These are phyloP conservation scores for Sebastiscus tertius DNA, from an alignment of 2,797 vertebrate genomes.

Conservation along the genomic window DNA sequence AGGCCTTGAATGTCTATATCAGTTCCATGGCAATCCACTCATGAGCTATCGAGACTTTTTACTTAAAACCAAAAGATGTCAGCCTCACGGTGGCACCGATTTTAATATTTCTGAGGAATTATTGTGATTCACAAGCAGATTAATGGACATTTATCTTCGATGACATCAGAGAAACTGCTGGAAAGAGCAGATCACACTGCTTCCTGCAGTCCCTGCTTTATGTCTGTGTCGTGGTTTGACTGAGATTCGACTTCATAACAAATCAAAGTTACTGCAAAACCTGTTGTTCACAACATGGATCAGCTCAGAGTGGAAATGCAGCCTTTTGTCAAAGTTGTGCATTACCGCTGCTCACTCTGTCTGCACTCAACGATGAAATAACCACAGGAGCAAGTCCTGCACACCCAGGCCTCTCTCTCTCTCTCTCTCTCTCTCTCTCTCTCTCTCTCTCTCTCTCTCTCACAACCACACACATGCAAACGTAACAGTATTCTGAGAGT, in stretches of 20 bases:
- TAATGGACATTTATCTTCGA: background rate
- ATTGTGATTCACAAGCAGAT: background rate
- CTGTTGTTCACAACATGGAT: slow-evolving; percentile 5
- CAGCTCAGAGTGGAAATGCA: background rate
- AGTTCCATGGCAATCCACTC: too few species aligned
- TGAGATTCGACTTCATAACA: background rate
- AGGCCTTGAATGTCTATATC: too few species aligned
- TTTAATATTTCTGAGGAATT: too few species aligned
- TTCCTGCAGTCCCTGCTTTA: background rate
- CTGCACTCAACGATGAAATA: background rate
- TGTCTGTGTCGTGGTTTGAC: background rate
- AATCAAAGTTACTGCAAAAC: background rate
- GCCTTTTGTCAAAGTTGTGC: background rate
- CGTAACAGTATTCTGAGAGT: slow-evolving; percentile 28
- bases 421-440: background rate
- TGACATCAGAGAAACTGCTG: background rate
- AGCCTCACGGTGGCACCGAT: too few species aligned
- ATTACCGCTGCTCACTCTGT: background rate
- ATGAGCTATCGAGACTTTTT: too few species aligned
- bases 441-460: background rate
- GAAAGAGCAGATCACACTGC: background rate
- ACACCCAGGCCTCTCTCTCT: background rate
- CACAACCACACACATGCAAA: background rate
- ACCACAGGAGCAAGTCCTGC: background rate
- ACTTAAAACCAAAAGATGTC: too few species aligned